Percentiles rank a stretch among this genome's conserved stretches.
These are phyloP conservation scores for Pammene aurita DNA, from an alignment of 2,888 invertebrate genomes.

Conservation along the genomic window DNA sequence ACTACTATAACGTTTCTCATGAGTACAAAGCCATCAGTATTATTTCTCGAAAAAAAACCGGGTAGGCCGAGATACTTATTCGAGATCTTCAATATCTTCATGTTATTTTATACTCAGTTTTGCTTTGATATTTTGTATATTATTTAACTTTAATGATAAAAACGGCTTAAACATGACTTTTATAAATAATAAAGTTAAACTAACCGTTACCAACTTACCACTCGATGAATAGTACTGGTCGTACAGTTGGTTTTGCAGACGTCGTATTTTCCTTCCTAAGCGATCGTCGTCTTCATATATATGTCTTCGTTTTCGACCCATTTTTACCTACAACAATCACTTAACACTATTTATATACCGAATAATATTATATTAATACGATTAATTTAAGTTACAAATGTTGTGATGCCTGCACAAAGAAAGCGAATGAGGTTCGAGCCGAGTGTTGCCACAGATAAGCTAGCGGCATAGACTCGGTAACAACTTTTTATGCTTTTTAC, in stretches of 20 bases:
- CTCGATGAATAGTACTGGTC: background rate
- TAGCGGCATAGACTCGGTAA: background rate
- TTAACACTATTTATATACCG: background rate
- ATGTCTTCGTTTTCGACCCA: background rate
- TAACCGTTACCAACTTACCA: background rate
- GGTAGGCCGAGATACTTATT: too few relatives aligned
- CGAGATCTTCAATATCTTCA: too few relatives aligned
- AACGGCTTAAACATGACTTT: too few relatives aligned
- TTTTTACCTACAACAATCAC: constrained; percentile 1
- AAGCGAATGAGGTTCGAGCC: background rate
- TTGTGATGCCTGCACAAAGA: background rate
- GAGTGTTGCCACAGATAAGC: background rate
- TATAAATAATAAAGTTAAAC: background rate
- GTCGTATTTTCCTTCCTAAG: background rate
- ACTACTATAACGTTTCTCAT: background rate
- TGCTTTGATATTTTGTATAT: too few relatives aligned
- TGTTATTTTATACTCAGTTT: too few relatives aligned
- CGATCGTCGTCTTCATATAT: background rate
- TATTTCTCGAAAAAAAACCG: too few relatives aligned
- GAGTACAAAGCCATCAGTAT: background rate
- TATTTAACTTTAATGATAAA: too few relatives aligned
- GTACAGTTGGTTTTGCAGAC: background rate
- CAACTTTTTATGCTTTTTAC: background rate
- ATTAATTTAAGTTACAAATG: background rate
- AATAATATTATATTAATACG: background rate